phyloP scores from a whole-genome alignment of 2,888 invertebrate genomes.

The Pachydiplax longipennis region DNA sequence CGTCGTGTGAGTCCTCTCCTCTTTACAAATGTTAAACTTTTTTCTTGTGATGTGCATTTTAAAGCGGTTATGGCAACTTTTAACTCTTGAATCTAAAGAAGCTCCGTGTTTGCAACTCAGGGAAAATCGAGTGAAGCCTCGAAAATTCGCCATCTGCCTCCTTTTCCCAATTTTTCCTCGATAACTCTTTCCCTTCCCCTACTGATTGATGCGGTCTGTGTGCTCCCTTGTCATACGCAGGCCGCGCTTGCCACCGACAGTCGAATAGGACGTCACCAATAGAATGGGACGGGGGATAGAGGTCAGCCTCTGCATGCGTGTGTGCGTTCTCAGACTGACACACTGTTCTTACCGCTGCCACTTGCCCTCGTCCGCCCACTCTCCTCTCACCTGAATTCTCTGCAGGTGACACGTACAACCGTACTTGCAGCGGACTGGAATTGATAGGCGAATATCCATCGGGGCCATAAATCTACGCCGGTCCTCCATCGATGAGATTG shows the following conservation, averaged over 20 bases:
- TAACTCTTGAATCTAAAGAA: no score
- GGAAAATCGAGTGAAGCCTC: no score
- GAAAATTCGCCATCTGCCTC: no score
- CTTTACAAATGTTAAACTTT: no score
- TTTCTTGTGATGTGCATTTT: no score
- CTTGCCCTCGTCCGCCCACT: neutral
- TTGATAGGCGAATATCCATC: no score
- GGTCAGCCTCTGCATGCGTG: neutral
- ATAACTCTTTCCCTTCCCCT: neutral
- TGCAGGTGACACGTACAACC: neutral
- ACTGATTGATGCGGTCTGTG: neutral
- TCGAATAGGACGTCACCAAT: neutral
- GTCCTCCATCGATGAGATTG: no score
- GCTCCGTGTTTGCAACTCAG: no score
- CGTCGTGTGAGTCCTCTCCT: no score
- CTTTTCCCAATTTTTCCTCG: no score
- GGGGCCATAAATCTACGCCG: no score
- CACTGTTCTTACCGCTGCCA: neutral
- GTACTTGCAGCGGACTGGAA: neutral
- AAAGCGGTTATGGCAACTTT: no score
- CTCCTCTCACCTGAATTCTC: neutral
- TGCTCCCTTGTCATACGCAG: neutral
- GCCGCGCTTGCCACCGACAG: neutral
- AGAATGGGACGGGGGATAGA: neutral
- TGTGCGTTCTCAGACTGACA: neutral